Evolutionary conservation across 2,888 invertebrate species (phyloP).

Genomic region (Spodoptera exigua): DNA sequence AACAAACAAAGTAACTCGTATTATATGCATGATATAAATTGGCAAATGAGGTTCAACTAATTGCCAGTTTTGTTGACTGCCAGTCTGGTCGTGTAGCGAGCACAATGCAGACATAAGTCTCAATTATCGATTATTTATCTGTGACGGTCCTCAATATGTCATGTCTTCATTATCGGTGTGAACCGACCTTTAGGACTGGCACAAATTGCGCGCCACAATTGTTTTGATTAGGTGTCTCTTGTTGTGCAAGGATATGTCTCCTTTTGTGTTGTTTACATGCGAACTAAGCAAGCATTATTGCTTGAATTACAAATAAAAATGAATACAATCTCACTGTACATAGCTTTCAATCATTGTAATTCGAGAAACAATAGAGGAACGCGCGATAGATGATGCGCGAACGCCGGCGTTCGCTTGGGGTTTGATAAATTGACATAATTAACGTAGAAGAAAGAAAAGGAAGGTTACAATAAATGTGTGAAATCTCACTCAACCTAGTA

Average conservation of each 20-base stretch:
- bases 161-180: constrained; percentile 81
- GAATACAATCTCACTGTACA: too few species aligned
- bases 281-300: too few species aligned
- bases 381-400: too few species aligned
- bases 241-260: constrained; percentile 20
- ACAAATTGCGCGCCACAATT: constrained; percentile 41
- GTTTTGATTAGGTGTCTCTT: constrained; percentile 41
- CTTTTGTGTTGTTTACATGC: not conserved
- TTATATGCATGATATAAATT: constrained; percentile 7
- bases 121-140: constrained; percentile 77
- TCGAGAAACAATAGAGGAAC: too few species aligned
- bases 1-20: constrained; percentile 3
- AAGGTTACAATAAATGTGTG: too few species aligned
- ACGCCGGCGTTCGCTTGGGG: too few species aligned
- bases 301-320: too few species aligned
- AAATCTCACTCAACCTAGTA: too few species aligned
- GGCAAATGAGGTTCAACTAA: constrained; percentile 36
- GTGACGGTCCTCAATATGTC: constrained; percentile 79
- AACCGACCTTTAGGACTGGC: constrained; percentile 65
- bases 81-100: constrained; percentile 26
- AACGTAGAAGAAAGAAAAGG: too few species aligned
- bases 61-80: constrained; percentile 38
- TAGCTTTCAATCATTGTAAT: too few species aligned
- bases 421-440: too few species aligned
- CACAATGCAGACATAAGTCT: constrained; percentile 78